These are phyloP conservation scores for Zaprionus camerounensis DNA, from an alignment of 1,140 invertebrate genomes.

Conservation along the genomic window DNA sequence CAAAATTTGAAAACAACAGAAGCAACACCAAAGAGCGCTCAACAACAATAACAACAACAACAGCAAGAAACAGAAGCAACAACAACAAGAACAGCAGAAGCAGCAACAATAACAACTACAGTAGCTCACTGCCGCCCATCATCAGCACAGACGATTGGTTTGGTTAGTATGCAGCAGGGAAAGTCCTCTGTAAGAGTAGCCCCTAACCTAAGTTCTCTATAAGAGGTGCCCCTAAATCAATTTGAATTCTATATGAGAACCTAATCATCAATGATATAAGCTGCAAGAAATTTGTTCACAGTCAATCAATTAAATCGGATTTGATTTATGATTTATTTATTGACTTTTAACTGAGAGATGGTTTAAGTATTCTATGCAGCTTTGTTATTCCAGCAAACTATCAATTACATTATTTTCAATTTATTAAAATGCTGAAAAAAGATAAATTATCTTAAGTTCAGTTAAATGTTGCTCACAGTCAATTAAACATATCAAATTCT, in stretches of 20 bases:
- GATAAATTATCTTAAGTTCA: no score
- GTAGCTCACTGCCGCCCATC: constrained; percentile 54
- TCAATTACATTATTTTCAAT: no score
- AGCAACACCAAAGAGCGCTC: constrained; percentile 49
- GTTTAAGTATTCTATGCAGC: no score
- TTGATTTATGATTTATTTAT: no score
- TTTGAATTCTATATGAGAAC: no score
- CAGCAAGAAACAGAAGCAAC: constrained; percentile 16
- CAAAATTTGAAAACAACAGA: constrained; percentile 40
- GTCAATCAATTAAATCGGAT: background rate
- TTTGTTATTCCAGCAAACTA: no score
- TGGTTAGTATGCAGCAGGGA: constrained; percentile 66
- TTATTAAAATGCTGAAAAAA: no score
- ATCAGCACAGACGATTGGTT: constrained; percentile 74
- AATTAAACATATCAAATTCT: no score
- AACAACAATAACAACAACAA: constrained; percentile 14
- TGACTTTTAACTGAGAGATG: no score
- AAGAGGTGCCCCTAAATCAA: background rate
- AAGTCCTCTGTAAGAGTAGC: background rate
- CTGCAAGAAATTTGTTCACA: background rate
- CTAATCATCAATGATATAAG: no score
- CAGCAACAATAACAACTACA: constrained; percentile 14
- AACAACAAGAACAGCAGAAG: constrained; percentile 8
- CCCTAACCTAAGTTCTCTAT: background rate
- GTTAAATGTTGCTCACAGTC: no score